Percentiles rank a stretch among this genome's conserved stretches.
Evolutionary conservation across 2,797 vertebrate genomes (phyloP).

Genomic region (Odontamblyopus rebecca): DNA sequence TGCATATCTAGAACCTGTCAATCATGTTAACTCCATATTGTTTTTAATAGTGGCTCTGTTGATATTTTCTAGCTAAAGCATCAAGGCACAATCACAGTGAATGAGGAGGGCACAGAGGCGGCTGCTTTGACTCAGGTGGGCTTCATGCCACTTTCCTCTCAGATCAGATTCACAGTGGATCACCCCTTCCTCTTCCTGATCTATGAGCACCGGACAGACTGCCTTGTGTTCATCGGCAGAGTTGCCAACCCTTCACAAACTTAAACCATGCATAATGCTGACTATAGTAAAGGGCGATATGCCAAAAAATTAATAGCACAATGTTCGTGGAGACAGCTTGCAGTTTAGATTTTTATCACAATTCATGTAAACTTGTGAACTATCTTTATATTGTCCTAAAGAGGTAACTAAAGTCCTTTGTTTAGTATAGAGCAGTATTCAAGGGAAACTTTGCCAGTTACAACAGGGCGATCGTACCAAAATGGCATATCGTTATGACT

Average conservation of each 20-base stretch:
- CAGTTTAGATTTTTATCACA: too few species aligned
- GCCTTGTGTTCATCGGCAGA: slow-evolving; percentile 93
- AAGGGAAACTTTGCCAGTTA: too few species aligned
- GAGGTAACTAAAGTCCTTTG: too few species aligned
- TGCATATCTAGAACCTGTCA: background rate
- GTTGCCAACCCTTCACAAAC: slow-evolving; percentile 85
- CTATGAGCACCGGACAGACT: slow-evolving; percentile 93
- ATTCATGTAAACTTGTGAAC: too few species aligned
- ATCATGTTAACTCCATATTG: background rate
- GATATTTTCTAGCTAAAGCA: slow-evolving; percentile 85
- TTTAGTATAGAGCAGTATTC: too few species aligned
- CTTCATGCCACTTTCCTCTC: slow-evolving; percentile 95
- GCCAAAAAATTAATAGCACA: too few species aligned
- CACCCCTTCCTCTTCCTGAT: slow-evolving; percentile 93
- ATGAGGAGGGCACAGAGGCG: slow-evolving; percentile 95
- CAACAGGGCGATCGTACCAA: too few species aligned
- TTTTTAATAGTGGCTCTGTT: slow-evolving; percentile 3
- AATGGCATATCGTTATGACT: too few species aligned
- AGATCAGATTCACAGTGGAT: slow-evolving; percentile 87
- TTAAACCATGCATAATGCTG: slow-evolving; percentile 43
- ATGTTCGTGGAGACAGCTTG: too few species aligned
- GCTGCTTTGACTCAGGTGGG: slow-evolving; percentile 87
- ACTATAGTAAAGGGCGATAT: background rate
- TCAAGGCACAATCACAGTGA: slow-evolving; percentile 94
- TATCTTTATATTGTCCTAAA: too few species aligned